phyloP scores from a whole-genome alignment of 2,888 invertebrate species.

The Lacanobia oleracea region DNA sequence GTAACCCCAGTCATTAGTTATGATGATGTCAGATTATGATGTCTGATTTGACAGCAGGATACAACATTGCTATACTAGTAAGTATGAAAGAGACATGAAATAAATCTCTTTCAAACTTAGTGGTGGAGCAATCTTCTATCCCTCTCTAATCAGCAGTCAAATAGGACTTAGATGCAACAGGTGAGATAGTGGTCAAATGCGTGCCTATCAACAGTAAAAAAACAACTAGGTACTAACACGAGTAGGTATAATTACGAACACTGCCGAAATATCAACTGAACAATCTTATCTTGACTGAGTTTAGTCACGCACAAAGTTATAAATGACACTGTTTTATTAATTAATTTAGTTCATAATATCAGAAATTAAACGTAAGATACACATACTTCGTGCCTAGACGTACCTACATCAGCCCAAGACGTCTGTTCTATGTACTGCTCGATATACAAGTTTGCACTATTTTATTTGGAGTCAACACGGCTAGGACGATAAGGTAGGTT shows the following conservation, averaged over 20 bases:
- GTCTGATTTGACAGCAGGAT: too few species aligned
- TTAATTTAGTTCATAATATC: slow-evolving; percentile 22
- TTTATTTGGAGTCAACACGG: slow-evolving; percentile 20
- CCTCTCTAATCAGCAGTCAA: too few species aligned
- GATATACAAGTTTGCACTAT: slow-evolving; percentile 18
- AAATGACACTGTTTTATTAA: slow-evolving; percentile 4
- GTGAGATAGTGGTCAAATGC: too few species aligned
- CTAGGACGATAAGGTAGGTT: slow-evolving; percentile 58
- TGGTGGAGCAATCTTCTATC: too few species aligned
- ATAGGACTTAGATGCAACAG: too few species aligned
- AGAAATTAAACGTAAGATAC: slow-evolving; percentile 13
- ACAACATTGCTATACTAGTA: too few species aligned
- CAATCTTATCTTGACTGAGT: slow-evolving; percentile 41
- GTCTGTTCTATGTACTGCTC: slow-evolving; percentile 20
- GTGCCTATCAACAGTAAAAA: too few species aligned
- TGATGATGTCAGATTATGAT: too few species aligned
- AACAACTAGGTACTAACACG: too few species aligned
- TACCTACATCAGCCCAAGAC: slow-evolving; percentile 16
- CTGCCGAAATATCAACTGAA: slow-evolving; percentile 54
- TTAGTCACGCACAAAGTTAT: slow-evolving; percentile 32
- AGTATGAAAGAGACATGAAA: too few species aligned
- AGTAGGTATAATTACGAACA: slow-evolving; percentile 47
- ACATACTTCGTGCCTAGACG: slow-evolving; percentile 31
- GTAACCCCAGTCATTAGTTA: too few species aligned
- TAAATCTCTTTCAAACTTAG: too few species aligned